Percentiles rank a stretch among this genome's conserved stretches.
phyloP scores from a whole-genome alignment of 2,113 vertebrate species.

The Macquaria ambigua region DNA sequence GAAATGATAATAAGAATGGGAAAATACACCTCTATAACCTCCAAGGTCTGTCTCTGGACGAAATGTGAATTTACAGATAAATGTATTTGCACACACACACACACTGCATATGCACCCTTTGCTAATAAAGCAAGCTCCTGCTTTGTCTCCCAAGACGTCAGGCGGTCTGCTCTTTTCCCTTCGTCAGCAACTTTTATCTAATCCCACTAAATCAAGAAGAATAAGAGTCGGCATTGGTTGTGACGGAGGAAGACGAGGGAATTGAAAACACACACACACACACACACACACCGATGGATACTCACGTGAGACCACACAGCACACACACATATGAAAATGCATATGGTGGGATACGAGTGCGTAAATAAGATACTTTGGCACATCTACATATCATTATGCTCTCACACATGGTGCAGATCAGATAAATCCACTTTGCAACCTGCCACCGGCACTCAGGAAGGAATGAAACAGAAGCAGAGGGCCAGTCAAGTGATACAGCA shows the following conservation, averaged over 20 bases:
- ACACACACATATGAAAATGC: conserved; percentile 12
- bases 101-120: conserved; percentile 25
- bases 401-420: conserved; percentile 54
- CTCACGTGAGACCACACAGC: neutral
- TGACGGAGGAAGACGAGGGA: conserved; percentile 54
- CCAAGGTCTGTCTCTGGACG: neutral
- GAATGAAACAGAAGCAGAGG: conserved; percentile 52
- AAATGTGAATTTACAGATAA: conserved; percentile 3
- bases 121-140: conserved; percentile 60
- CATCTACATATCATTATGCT: conserved; percentile 50
- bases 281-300: neutral
- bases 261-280: conserved; percentile 26
- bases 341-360: conserved; percentile 28
- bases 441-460: conserved; percentile 50
- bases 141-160: conserved; percentile 63
- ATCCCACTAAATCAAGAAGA: conserved; percentile 75
- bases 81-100: neutral
- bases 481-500: conserved; percentile 36
- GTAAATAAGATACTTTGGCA: conserved; percentile 52
- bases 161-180: conserved; percentile 51
- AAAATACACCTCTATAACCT: conserved; percentile 17
- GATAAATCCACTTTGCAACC: conserved; percentile 64
- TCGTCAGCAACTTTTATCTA: conserved; percentile 71
- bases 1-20: conserved; percentile 2
- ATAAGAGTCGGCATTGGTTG: conserved; percentile 57